Percentiles rank a stretch among this genome's conserved stretches.
Evolutionary conservation across 1,140 invertebrate genomes (phyloP).

Genomic region (Drosophila fuyamai): DNA sequence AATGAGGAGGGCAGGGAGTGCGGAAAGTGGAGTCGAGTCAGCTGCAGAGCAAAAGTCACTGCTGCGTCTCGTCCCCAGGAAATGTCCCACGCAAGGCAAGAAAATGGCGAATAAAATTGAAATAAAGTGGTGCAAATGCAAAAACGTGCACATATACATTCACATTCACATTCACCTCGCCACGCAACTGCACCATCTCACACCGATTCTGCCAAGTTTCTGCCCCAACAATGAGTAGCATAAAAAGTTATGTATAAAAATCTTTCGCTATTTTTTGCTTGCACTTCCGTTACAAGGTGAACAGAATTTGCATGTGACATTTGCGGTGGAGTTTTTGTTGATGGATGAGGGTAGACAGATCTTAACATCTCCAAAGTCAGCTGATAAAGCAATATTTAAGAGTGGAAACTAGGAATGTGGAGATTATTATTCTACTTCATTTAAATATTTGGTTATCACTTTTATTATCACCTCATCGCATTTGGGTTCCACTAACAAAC

Average conservation of each 20-base stretch:
- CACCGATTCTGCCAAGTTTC: conserved; percentile 10
- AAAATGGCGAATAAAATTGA: conserved; percentile 73
- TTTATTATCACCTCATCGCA: not conserved
- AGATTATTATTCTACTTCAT: not conserved
- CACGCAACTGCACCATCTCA: not conserved
- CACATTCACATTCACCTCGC: conserved; percentile 4
- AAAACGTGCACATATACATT: conserved; percentile 34
- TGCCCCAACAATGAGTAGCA: conserved; percentile 59
- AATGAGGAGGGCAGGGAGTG: not conserved
- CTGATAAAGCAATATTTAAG: conserved; percentile 24
- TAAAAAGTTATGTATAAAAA: conserved; percentile 70
- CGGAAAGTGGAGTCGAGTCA: conserved; percentile 26
- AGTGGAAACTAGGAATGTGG: not conserved
- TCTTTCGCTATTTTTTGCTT: conserved; percentile 69
- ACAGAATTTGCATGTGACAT: conserved; percentile 70
- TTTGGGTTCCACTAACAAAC: no score
- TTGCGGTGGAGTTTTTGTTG: conserved; percentile 43
- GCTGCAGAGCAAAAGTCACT: conserved; percentile 55
- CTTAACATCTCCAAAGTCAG: conserved; percentile 7
- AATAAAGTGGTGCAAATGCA: conserved; percentile 71
- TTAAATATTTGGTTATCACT: not conserved
- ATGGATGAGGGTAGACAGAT: conserved; percentile 21
- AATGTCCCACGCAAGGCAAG: conserved; percentile 63
- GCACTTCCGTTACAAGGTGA: conserved; percentile 71
- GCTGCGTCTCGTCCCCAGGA: conserved; percentile 50